Conservation (phyloP, 2,797 vertebrate species). For the Acipenser transmontanus region DNA sequence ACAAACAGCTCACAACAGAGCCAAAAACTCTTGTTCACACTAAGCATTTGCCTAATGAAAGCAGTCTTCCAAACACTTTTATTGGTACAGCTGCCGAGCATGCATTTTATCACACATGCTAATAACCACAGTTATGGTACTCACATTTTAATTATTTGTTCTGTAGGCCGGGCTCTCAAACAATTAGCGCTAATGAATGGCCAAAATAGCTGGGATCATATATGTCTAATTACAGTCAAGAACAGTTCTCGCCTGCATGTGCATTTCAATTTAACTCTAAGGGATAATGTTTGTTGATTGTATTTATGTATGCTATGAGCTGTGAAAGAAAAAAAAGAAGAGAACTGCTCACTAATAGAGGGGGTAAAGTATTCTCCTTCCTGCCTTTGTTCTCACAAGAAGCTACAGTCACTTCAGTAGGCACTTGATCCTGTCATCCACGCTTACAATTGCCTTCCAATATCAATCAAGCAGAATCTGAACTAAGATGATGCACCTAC, state of each 20-base stretch:
- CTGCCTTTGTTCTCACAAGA: constrained; percentile 78
- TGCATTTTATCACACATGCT: constrained; percentile 61
- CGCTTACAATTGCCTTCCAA: constrained; percentile 86
- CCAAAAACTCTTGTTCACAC: constrained; percentile 24
- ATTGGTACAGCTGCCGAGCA: constrained; percentile 48
- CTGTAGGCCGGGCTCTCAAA: constrained; percentile 69
- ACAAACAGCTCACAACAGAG: constrained; percentile 53
- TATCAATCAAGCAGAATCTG: constrained; percentile 84
- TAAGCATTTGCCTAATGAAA: constrained; percentile 49
- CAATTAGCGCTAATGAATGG: constrained; percentile 78
- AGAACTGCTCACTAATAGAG: constrained; percentile 61
- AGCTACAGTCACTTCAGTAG: constrained; percentile 96
- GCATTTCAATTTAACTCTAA: constrained; percentile 71
- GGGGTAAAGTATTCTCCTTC: constrained; percentile 71
- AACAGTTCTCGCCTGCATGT: constrained; percentile 58
- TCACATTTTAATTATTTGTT: constrained; percentile 76
- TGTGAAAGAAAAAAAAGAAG: constrained; percentile 34
- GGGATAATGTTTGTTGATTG: constrained; percentile 80
- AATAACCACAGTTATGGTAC: constrained; percentile 64
- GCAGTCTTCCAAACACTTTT: constrained; percentile 42
- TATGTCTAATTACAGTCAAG: constrained; percentile 78
- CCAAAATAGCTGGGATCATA: constrained; percentile 73
- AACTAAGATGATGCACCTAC: constrained; percentile 76
- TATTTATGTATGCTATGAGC: constrained; percentile 64
- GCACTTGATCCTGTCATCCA: constrained; percentile 96